Evolutionary conservation across 1,140 invertebrate genomes (phyloP).

Genomic region (Drosophila setifemur): DNA sequence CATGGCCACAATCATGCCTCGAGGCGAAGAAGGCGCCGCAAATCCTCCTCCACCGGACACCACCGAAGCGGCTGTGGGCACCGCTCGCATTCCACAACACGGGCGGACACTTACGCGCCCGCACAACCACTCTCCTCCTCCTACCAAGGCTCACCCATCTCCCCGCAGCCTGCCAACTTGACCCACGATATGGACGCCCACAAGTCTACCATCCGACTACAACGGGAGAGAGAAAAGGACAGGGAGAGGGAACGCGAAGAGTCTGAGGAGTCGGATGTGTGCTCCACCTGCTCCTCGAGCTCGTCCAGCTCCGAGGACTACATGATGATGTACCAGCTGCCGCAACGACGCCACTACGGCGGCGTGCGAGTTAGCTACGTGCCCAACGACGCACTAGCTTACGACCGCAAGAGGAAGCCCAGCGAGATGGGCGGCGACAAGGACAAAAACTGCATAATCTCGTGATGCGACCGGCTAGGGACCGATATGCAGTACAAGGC

Average conservation of each 20-base stretch:
- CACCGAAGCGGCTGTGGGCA: conserved; percentile 71
- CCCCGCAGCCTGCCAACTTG: conserved; percentile 41
- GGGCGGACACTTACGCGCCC: conserved; percentile 73
- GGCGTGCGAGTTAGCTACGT: conserved; percentile 94
- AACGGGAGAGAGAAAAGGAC: conserved; percentile 33
- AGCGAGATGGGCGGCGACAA: conserved; percentile 77
- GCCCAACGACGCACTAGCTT: conserved; percentile 92
- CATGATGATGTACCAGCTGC: conserved; percentile 91
- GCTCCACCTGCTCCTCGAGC: conserved; percentile 91
- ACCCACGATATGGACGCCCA: conserved; percentile 13
- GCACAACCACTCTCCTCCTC: conserved; percentile 74
- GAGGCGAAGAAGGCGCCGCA: conserved; percentile 65
- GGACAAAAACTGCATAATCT: conserved; percentile 89
- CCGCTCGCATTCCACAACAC: conserved; percentile 74
- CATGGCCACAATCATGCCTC: conserved; percentile 58
- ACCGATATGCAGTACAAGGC: conserved; percentile 33
- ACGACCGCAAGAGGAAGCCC: conserved; percentile 87
- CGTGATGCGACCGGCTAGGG: conserved; percentile 83
- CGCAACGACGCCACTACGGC: conserved; percentile 90
- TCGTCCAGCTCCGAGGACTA: conserved; percentile 91
- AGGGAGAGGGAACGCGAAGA: conserved; percentile 82
- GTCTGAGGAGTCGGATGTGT: conserved; percentile 87
- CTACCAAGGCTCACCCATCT: conserved; percentile 67
- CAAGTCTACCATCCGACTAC: conserved; percentile 31
- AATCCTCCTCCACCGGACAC: conserved; percentile 57